These are phyloP conservation scores for Drosophila quadrilineata DNA, from an alignment of 1,140 invertebrate species.

Conservation along the genomic window DNA sequence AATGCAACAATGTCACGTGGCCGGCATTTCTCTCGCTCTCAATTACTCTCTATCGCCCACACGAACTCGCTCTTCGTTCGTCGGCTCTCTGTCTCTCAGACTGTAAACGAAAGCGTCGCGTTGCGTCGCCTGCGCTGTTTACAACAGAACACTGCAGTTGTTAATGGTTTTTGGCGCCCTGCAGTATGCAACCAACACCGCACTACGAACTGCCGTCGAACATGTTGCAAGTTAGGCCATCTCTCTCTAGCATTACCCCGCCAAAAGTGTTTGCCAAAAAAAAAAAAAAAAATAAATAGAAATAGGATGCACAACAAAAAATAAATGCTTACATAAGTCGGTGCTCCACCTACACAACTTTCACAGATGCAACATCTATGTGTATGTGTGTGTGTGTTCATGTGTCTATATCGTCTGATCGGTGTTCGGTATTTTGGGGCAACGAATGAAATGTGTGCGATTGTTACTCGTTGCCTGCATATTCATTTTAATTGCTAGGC, in stretches of 20 bases:
- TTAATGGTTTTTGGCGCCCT: constrained; percentile 60
- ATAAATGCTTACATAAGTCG: constrained; percentile 70
- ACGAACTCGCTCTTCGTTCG: not conserved
- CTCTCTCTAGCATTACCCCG: constrained; percentile 59
- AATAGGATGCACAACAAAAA: constrained; percentile 40
- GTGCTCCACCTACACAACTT: constrained; percentile 62
- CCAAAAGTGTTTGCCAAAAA: constrained; percentile 4
- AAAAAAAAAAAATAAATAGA: constrained; percentile 31
- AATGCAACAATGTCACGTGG: constrained; percentile 77
- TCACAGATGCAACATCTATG: too few relatives aligned
- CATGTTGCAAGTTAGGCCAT: constrained; percentile 53
- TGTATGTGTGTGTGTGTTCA: constrained; percentile 25
- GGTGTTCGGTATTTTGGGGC: constrained; percentile 35
- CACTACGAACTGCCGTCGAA: constrained; percentile 41
- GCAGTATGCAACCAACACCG: constrained; percentile 36
- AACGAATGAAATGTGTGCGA: constrained; percentile 66
- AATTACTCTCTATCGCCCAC: not conserved
- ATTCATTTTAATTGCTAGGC: constrained; percentile 66
- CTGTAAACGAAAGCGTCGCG: constrained; percentile 20
- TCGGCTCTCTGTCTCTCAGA: not conserved
- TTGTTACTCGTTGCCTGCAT: constrained; percentile 19
- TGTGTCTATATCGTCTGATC: constrained; percentile 33
- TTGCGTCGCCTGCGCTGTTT: constrained; percentile 46
- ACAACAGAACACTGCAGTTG: constrained; percentile 43
- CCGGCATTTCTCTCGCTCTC: constrained; percentile 43